phyloP scores from a whole-genome alignment of 2,888 invertebrate genomes.

The Lissocephala sabroskyi region DNA sequence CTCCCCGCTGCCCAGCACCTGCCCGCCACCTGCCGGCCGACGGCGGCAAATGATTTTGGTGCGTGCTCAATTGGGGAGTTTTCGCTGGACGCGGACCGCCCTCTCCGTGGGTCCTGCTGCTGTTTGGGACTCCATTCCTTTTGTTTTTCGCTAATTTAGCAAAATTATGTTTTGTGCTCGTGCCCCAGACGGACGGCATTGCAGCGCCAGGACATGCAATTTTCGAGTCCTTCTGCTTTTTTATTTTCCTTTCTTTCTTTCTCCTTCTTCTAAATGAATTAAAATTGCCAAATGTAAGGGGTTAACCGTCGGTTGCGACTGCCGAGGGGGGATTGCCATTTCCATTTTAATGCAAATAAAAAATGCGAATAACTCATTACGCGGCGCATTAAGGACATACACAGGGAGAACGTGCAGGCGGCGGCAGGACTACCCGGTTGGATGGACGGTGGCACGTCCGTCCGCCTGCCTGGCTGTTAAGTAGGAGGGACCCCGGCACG shows the following conservation, averaged over 20 bases:
- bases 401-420: neutral
- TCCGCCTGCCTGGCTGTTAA: constrained; percentile 6
- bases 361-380: constrained; percentile 66
- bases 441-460: constrained; percentile 6
- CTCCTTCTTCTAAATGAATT: constrained; percentile 48
- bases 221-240: constrained; percentile 10
- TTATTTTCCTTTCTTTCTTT: neutral
- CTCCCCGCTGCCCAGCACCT: too few relatives aligned
- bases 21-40: neutral
- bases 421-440: neutral
- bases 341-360: constrained; percentile 54
- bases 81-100: constrained; percentile 24
- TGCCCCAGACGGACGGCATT: constrained; percentile 22
- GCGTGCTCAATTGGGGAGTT: constrained; percentile 69
- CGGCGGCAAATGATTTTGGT: constrained; percentile 53
- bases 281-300: constrained; percentile 48
- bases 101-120: neutral
- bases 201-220: constrained; percentile 49
- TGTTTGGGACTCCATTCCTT: constrained; percentile 39
- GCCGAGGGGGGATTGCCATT: constrained; percentile 19
- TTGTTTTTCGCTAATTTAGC: constrained; percentile 68
- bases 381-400: constrained; percentile 57
- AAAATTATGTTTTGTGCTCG: constrained; percentile 60
- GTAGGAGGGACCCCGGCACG: constrained; percentile 23
- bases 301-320: neutral